Evolutionary conservation across 2,113 vertebrate genomes (phyloP), one percentile per base, ranked within the genome.

Genomic region (Proteles cristata): DNA sequence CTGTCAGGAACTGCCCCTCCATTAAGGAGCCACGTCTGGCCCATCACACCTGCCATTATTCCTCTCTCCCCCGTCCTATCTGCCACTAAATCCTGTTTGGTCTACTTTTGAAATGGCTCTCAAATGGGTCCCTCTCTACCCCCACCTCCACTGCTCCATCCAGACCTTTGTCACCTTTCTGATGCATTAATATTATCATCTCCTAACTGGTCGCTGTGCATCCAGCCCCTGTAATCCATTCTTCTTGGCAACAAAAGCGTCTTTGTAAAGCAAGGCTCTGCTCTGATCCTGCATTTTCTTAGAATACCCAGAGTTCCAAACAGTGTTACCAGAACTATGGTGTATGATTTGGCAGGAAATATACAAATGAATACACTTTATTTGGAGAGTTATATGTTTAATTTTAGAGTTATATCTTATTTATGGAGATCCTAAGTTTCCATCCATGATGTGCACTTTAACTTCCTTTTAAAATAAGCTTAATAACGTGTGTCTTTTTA

Each of bases 1-100:
- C 94, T 91, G 88, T 83, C 90, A 94, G 96, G 80, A 31, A 16
- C 96, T 94, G 90, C 92, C 93, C 94, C 93, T 97, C 90, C 92
- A 93, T 96, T 84, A 90, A 69, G 88, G 19, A 95, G 58, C 55
- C 88, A 4, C 2, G 0, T 81, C 82, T 77, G 90, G n/a, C 93
- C 80, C 8, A 0, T 91, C 88, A 48, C 58, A 28, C 12, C 50
- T 23, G 50, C 87, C 84, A 53, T 48, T 97, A n/a, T 17, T 84
- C 43, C 71, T 84, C 61, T 65, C 53, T 76, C 58, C 50, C 23
- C 55, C 58, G 1, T 53, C 65, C 19, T 17, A 39, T 48, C 95
- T 92, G 90, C 92, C 71, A 31, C 90, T 8, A 21, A 84, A 55
- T 58, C 94, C 76, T 74, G 48, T 76, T 65, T 53, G 63, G 43